Evolutionary conservation across 2,888 invertebrate species (phyloP).

Genomic region (Drosophila planitibia): DNA sequence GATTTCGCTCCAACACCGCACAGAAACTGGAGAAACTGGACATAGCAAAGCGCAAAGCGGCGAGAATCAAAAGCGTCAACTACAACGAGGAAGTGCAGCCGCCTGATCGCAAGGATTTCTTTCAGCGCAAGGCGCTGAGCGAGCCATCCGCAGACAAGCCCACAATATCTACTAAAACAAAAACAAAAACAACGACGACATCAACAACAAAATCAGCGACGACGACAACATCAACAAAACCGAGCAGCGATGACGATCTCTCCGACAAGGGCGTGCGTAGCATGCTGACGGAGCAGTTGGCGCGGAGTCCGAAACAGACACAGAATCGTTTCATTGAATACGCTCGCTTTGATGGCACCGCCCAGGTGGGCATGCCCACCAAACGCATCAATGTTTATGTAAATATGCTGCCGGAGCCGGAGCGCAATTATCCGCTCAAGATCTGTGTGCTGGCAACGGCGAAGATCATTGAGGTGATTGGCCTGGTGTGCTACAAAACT

Average conservation of each 20-base stretch:
- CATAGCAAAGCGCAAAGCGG: constrained; percentile 92
- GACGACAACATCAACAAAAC: not conserved
- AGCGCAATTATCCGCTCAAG: constrained; percentile 93
- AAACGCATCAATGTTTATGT: constrained; percentile 96
- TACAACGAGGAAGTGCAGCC: constrained; percentile 80
- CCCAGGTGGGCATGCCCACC: constrained; percentile 91
- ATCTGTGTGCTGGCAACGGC: constrained; percentile 93
- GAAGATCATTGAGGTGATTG: constrained; percentile 95
- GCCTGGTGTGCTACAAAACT: constrained; percentile 95
- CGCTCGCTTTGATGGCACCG: constrained; percentile 96
- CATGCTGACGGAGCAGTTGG: constrained; percentile 90
- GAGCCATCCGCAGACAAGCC: constrained; percentile 25
- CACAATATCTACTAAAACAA: constrained; percentile 14
- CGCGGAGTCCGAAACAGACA: constrained; percentile 91
- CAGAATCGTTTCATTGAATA: constrained; percentile 95
- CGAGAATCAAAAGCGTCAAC: constrained; percentile 88
- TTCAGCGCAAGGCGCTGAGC: constrained; percentile 67
- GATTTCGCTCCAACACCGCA: constrained; percentile 94
- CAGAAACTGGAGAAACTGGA: constrained; percentile 95
- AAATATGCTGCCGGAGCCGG: constrained; percentile 93
- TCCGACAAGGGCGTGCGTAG: constrained; percentile 86
- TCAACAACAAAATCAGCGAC: not conserved
- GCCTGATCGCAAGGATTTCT: constrained; percentile 78
- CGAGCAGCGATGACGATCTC: constrained; percentile 52
- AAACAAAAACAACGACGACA: not conserved